These are phyloP conservation scores for Cyanoderma ruficeps DNA, from an alignment of 2,113 vertebrate species.

Conservation along the genomic window DNA sequence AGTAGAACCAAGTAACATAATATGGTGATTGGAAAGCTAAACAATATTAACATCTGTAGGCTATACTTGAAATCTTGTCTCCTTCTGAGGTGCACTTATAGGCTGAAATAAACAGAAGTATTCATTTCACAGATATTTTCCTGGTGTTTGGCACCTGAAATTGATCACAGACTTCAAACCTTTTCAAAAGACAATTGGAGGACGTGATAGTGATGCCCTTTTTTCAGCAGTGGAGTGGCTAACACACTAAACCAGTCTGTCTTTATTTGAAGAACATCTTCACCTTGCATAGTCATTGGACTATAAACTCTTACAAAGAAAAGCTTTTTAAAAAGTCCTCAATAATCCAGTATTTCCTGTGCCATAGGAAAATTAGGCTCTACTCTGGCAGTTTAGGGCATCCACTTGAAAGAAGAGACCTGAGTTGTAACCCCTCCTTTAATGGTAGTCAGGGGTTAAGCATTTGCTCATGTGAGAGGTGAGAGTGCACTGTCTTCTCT, in stretches of 20 bases:
- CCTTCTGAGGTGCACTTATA: not conserved
- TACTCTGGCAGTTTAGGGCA: not conserved
- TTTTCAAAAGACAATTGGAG: not conserved
- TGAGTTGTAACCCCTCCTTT: not conserved
- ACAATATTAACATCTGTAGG: not conserved
- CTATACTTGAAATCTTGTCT: not conserved
- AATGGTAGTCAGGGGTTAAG: not conserved
- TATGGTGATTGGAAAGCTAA: not conserved
- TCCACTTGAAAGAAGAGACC: not conserved
- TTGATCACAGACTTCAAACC: not conserved
- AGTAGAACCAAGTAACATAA: not conserved
- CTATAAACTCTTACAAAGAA: not conserved
- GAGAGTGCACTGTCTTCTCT: not conserved
- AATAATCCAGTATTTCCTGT: not conserved
- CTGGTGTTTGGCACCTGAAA: not conserved
- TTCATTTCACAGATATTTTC: not conserved
- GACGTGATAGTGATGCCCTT: not conserved
- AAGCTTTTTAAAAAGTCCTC: not conserved
- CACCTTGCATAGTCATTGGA: not conserved
- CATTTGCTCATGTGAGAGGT: not conserved
- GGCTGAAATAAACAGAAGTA: not conserved
- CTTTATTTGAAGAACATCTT: not conserved
- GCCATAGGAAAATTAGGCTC: not conserved
- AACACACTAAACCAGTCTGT: fast-evolving
- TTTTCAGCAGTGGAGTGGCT: not conserved